Percentiles rank a stretch among this genome's conserved stretches.
Conservation (phyloP, 2,888 invertebrate genomes). For the Keiferia lycopersicella region DNA sequence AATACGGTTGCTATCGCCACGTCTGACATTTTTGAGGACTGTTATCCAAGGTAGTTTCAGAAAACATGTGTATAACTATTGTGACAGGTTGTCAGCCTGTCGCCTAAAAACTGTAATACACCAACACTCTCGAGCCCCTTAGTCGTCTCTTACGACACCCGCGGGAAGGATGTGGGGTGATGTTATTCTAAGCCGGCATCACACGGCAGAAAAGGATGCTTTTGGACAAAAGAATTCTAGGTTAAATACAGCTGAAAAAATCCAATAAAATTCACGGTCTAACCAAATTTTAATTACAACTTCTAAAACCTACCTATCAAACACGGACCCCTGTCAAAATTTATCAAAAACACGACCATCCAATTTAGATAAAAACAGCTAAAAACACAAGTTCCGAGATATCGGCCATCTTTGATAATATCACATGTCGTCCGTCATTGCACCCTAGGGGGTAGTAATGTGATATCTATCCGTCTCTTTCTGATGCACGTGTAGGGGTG, state of each 20-base stretch:
- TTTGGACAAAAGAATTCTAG: background rate
- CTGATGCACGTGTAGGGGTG: background rate
- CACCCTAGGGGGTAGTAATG: conserved; percentile 11
- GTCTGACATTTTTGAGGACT: no score
- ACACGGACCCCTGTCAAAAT: background rate
- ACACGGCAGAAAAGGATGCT: no score
- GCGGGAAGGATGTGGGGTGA: no score
- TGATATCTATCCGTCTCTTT: background rate
- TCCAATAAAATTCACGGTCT: background rate
- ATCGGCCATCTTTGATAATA: background rate
- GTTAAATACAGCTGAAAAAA: background rate
- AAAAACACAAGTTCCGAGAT: conserved; percentile 7
- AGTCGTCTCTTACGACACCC: no score
- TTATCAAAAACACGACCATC: conserved; percentile 2
- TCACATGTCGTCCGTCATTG: background rate
- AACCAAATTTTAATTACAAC: background rate
- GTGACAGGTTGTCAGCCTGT: no score
- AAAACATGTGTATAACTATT: no score
- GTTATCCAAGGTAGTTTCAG: no score
- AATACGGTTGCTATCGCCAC: no score
- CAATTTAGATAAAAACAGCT: conserved; percentile 2
- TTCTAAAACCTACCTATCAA: background rate
- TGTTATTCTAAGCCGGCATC: no score
- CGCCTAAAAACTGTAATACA: no score
- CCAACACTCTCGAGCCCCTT: no score